Conservation (phyloP, 2,797 vertebrate species). For the Trachops cirrhosus region DNA sequence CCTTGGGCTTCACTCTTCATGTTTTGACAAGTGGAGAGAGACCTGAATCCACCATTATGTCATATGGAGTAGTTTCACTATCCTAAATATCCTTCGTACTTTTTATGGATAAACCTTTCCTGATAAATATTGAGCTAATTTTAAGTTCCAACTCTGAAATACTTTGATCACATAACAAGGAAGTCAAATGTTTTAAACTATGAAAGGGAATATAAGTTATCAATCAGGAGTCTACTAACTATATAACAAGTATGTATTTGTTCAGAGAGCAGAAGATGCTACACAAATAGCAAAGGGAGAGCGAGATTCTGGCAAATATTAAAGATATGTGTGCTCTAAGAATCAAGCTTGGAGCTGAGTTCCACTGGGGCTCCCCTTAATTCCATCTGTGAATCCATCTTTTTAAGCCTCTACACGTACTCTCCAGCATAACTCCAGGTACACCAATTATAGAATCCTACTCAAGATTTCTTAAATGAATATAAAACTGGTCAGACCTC, state of each 20-base stretch:
- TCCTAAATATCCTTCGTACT: not conserved
- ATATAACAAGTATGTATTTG: not conserved
- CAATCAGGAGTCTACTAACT: not conserved
- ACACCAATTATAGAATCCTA: not conserved
- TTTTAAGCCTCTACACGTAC: not conserved
- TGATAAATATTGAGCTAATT: not conserved
- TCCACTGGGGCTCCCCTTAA: not conserved
- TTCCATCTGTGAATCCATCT: not conserved
- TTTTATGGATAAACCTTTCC: not conserved
- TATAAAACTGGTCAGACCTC: not conserved
- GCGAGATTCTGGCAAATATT: not conserved
- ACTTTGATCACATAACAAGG: not conserved
- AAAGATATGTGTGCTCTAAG: not conserved
- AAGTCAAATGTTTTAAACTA: not conserved
- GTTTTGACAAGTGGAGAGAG: not conserved
- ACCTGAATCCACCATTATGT: not conserved
- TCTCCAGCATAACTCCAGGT: not conserved
- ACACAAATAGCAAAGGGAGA: not conserved
- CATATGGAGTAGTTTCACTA: not conserved
- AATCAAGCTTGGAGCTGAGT: not conserved
- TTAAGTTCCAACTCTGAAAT: not conserved
- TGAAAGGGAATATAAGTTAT: not conserved
- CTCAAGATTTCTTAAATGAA: not conserved
- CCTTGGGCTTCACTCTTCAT: not conserved
- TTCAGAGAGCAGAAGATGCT: not conserved